Conservation (phyloP, 1,140 invertebrate genomes). For the Ladona fulva region DNA sequence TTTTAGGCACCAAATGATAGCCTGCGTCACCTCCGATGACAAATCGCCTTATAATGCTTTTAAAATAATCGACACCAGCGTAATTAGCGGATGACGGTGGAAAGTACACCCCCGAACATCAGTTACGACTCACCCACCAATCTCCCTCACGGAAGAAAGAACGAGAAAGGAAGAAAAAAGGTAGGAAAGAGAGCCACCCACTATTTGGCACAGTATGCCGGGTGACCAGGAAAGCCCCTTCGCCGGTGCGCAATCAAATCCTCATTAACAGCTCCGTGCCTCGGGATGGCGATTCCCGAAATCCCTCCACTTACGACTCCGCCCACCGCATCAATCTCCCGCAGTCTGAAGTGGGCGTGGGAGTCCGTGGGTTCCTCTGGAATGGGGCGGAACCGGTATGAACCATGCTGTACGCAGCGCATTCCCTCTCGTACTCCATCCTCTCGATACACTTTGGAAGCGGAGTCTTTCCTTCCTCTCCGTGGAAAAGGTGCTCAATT, state of each 20-base stretch:
- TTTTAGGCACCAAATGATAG: not conserved
- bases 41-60: slow-evolving; percentile 2
- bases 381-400: too few relatives aligned
- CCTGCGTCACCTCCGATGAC: not conserved
- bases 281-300: not conserved
- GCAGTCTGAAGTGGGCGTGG: not conserved
- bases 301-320: not conserved
- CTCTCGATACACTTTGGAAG: too few relatives aligned
- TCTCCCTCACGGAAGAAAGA: not conserved
- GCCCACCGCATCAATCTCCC: slow-evolving; percentile 3
- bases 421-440: too few relatives aligned
- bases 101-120: not conserved
- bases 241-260: not conserved
- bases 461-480: too few relatives aligned
- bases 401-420: too few relatives aligned
- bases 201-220: not conserved
- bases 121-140: not conserved
- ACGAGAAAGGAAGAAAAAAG: not conserved
- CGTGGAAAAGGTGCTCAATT: too few relatives aligned
- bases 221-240: not conserved
- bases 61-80: not conserved
- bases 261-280: slow-evolving; percentile 2
- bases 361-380: not conserved
- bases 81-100: not conserved
- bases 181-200: not conserved